Base-by-base conservation (phyloP, 2,113 vertebrate species). In the Brachypteracias leptosomus region DNA sequence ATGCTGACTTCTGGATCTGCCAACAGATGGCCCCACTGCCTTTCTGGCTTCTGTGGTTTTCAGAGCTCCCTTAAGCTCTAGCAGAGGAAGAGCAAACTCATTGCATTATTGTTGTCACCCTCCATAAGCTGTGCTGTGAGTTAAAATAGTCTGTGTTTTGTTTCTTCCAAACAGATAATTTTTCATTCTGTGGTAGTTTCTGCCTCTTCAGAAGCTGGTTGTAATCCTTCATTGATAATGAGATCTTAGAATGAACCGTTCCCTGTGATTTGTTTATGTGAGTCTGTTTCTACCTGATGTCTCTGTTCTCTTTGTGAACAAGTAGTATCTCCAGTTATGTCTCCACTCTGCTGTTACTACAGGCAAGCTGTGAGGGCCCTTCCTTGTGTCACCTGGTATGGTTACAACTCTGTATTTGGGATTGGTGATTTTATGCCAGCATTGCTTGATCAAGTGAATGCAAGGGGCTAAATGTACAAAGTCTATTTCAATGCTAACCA, bases 1-100 rank as follows among this genome's bases (percentile, higher is more conserved):
- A 40, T 55, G 93, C 85, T 51, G 44, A 57, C 87, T 88, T 65
- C 59, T 77, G 13, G 54, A 24, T 85, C 89, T 72, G 88, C 93
- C 88, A 62, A 96, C 90, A 97, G 93, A 95, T 95, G 93, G 93
- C 95, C 85, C 76, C 92, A 95, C 21, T 49, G 93, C 75, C 61
- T 93, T 95, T 90, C 72, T 44, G 65, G 68, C 72, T 75, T 55
- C 71, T 17, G 0, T 31, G 72, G 5, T 10, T 75, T 55, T 33
- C 82, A 15, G 54, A 44, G 74, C 77, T 89, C 51, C 7, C 19
- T n/a, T 36, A 49, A 61, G 49, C 85, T 35, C 21, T 19, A 8
- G 52, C 63, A 29, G 38, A 24, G 88, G 57, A 71, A n/a, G 42
- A 80, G 61, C 72, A 55, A 74, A 51, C 10, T 33, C 55, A 2